Percentiles rank a stretch among this genome's conserved stretches.
Evolutionary conservation across 2,797 vertebrate species (phyloP).

Genomic region (Euphonia xanthogaster): DNA sequence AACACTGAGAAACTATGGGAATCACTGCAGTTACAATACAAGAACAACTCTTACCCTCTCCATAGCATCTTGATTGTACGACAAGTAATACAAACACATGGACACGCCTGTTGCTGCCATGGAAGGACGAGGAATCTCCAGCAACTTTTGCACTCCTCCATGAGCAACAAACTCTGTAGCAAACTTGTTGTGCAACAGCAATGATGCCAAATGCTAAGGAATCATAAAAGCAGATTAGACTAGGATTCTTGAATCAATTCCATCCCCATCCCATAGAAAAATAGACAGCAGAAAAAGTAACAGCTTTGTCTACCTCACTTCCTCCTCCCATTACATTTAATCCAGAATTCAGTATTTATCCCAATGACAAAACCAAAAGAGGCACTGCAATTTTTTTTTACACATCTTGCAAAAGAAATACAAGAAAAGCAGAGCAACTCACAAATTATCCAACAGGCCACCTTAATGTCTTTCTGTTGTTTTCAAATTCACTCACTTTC

Average conservation of each 20-base stretch:
- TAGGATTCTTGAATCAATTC: neutral
- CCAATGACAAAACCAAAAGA: neutral
- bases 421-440: neutral
- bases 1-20: neutral
- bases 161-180: constrained; percentile 98
- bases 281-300: neutral
- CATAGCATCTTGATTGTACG: constrained; percentile 99
- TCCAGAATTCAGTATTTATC: neutral
- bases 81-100: constrained; percentile 97
- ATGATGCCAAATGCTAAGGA: constrained; percentile 92
- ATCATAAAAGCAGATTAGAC: constrained; percentile 31
- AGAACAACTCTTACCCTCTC: constrained; percentile 84
- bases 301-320: neutral
- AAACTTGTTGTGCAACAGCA: constrained; percentile 98
- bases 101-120: constrained; percentile 99
- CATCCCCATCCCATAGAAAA: neutral
- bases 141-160: constrained; percentile 94
- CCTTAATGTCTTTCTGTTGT: neutral
- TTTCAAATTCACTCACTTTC: neutral
- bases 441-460: neutral
- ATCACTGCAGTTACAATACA: neutral
- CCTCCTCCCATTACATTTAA: neutral
- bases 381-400: neutral
- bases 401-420: neutral
- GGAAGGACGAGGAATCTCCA: constrained; percentile 96